These are phyloP conservation scores for Onychomys leucogaster DNA, from an alignment of 2,797 vertebrate species.

Conservation along the genomic window DNA sequence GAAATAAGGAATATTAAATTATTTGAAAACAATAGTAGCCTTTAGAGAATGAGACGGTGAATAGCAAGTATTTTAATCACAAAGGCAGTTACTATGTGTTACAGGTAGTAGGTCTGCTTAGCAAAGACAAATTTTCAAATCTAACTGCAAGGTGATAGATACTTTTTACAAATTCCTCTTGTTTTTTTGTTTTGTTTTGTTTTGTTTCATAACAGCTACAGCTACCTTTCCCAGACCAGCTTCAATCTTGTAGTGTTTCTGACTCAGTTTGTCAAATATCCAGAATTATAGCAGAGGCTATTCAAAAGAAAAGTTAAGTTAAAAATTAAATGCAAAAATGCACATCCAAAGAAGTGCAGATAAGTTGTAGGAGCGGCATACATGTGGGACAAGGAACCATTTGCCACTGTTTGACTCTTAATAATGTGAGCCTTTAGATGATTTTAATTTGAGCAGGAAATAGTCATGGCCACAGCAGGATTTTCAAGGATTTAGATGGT, in stretches of 20 bases:
- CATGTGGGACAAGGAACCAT: accelerated
- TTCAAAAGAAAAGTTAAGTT: background rate
- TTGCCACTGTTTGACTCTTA: background rate
- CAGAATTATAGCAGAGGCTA: background rate
- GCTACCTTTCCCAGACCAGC: background rate
- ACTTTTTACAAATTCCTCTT: background rate
- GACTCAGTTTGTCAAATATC: background rate
- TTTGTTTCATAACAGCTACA: background rate
- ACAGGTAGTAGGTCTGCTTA: background rate
- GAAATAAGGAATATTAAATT: background rate
- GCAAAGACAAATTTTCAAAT: background rate
- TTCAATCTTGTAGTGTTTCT: background rate
- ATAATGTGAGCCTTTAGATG: background rate
- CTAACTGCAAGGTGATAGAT: background rate
- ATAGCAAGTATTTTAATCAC: background rate
- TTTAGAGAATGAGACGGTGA: background rate
- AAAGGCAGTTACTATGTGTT: background rate
- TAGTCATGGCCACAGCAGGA: background rate
- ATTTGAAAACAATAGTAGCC: background rate
- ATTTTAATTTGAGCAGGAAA: background rate
- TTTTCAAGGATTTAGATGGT: background rate
- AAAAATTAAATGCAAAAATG: background rate
- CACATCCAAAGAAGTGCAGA: background rate
- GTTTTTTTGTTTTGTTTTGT: background rate
- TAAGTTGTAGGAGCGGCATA: background rate